Base-by-base conservation (phyloP, 2,888 invertebrate genomes). In the Brenthis hecate region DNA sequence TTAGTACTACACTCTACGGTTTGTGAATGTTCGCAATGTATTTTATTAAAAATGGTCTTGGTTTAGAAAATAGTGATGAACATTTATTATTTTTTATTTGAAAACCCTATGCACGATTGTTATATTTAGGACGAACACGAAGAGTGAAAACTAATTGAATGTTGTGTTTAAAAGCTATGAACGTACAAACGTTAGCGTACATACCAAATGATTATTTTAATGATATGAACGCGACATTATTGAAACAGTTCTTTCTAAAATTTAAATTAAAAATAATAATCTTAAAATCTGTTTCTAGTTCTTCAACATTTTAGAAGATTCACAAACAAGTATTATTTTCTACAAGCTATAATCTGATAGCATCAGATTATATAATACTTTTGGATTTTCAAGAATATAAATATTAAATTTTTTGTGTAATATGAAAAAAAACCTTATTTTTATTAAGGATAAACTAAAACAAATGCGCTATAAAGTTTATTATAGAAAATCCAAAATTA, bases 1-100 rank as follows among this genome's bases (percentile, higher is more conserved):
- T 85, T 85, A 85, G 84, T 76, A 65, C 72, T 78, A 77, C 77
- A 66, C 43, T 72, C 77, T 81, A 80, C 78, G 75, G 77, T 76
- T 78, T 77, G 80, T 76, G 78, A 76, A 74, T 68, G 70, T 66
- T 65, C 68, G 11, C 48, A 23, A 23, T 8, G 14, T 3, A 58
- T 48, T 50, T 57, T 19, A 65, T 56, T 51, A 23, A 36, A 16
- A 16, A 16, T n/a, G 6, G 13, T 13, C 51, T 53, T 54, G 19
- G 14, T 43, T 54, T 43, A 8, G 16, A 43, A 62, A 36, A 43
- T 43, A 54, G 43, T 43, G 19, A 51, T n/a, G 16, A 50, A 13
- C 3, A 3, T 19, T 14, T 11, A 13, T 43, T 13, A 13, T 13
- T 13, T 43, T 57, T 13, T 13, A 57, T 56, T 56, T 13, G 13